Evolutionary conservation across 2,888 invertebrate genomes (phyloP).

Genomic region (Malacosoma neustria): DNA sequence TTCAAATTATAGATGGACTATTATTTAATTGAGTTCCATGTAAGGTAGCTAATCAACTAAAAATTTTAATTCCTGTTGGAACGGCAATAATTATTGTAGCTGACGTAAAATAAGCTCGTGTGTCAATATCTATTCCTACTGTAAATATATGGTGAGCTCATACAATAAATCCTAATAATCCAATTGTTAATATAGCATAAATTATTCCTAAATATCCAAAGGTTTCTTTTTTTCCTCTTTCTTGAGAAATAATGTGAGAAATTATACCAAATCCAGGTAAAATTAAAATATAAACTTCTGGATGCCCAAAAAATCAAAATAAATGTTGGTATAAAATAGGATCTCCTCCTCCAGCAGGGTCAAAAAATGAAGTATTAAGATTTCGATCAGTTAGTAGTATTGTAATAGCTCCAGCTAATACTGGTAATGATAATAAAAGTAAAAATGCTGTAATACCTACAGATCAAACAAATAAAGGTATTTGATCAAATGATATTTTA

Average conservation of each 20-base stretch:
- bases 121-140: constrained; percentile 88
- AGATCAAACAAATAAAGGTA: constrained; percentile 84
- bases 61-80: constrained; percentile 89
- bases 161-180: constrained; percentile 87
- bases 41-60: constrained; percentile 82
- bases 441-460: constrained; percentile 72
- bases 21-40: constrained; percentile 77
- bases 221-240: constrained; percentile 83
- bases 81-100: constrained; percentile 92
- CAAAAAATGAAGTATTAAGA: constrained; percentile 87
- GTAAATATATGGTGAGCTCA: constrained; percentile 92
- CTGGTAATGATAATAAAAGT: constrained; percentile 81
- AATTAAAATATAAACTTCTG: constrained; percentile 92
- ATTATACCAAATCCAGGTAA: constrained; percentile 88
- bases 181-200: constrained; percentile 90
- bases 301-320: constrained; percentile 93
- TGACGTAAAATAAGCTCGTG: constrained; percentile 88
- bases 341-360: constrained; percentile 86
- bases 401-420: constrained; percentile 86
- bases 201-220: constrained; percentile 85
- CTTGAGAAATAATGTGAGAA: constrained; percentile 84
- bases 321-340: constrained; percentile 88
- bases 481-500: constrained; percentile 76
- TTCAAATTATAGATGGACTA: constrained; percentile 77
- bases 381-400: constrained; percentile 87